Base-by-base conservation (phyloP, 2,888 invertebrate genomes). In the Sacculina carcini region DNA sequence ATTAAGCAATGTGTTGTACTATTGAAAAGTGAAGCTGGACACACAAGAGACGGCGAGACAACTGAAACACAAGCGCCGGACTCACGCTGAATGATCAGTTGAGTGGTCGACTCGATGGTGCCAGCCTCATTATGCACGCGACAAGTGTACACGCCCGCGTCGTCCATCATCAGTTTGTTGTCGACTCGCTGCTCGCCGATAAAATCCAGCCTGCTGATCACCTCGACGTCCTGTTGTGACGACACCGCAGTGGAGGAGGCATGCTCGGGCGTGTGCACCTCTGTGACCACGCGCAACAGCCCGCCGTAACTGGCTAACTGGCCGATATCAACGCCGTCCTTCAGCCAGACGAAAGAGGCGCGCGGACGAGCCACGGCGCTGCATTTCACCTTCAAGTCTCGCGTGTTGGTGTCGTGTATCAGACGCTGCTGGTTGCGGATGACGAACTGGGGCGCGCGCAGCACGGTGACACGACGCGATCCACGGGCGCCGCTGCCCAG, bases 121-220 rank as follows among this genome's bases (percentile, higher is more conserved):
- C 81, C 82, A 16, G 87, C 85, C 66, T 85, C 85, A 63, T 89
- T 89, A 63, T 81, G 79, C 62, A 86, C 86, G 46, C 78, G 73
- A 63, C 89, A 89, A 3, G 81, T 77, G 65, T 86, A 90, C 50
- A 79, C 74, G 46, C 89, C 89, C 49, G 86, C 73, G 64, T 89
- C 89, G 39, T 76, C 76, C 0, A 87, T 61, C 28, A 61, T 57
- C 36, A 65, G 56, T 31, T 56, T 58, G 23, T 57, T 57, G 16
- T 53, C 51, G 16, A 52, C 51, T 9, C 64, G 53, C 31, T 58
- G 55, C 51, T 58, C 52, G 28, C 62, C 60, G 38, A 57, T 57
- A 55, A 62, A 62, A 29, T 58, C 53, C 21, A 62, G 57, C 9
- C 58, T 59, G 6, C 59, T 58, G 12, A 58, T 51, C 21, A 57